A percentile compares a stretch with the other conserved stretches of the same genome.
phyloP scores from a whole-genome alignment of 2,113 vertebrate genomes.

The Hucho hucho region DNA sequence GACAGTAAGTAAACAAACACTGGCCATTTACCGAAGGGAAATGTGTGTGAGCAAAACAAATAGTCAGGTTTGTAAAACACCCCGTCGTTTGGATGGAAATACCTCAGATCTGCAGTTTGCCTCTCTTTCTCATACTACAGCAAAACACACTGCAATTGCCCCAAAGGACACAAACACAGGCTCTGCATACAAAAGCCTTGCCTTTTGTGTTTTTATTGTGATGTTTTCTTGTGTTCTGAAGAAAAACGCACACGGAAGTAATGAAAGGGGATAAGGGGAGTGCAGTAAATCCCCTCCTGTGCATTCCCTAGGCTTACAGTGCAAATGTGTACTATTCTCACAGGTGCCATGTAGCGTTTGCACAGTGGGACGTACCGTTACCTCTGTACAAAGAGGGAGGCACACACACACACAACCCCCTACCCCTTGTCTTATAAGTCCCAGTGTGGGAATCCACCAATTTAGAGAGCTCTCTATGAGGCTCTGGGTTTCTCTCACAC shows the following conservation, averaged over 20 bases:
- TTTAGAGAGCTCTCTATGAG: slow-evolving; percentile 45
- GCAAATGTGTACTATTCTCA: slow-evolving; percentile 74
- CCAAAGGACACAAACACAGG: slow-evolving; percentile 64
- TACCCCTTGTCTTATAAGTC: slow-evolving; percentile 23
- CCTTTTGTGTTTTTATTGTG: slow-evolving; percentile 53
- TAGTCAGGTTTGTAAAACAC: slow-evolving; percentile 53
- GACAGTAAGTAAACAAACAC: slow-evolving; percentile 43
- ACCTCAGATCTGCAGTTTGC: slow-evolving; percentile 29
- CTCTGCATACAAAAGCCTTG: slow-evolving; percentile 31
- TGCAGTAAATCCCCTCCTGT: slow-evolving; percentile 25
- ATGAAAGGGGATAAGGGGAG: slow-evolving; percentile 37
- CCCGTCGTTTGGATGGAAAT: slow-evolving; percentile 56
- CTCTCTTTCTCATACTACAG: slow-evolving; percentile 53
- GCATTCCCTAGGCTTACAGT: slow-evolving; percentile 50
- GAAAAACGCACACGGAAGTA: slow-evolving; percentile 40
- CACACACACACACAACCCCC: slow-evolving; percentile 20
- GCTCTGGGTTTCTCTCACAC: slow-evolving; percentile 34
- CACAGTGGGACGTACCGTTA: slow-evolving; percentile 60
- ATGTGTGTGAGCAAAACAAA: slow-evolving; percentile 53
- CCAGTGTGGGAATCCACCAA: slow-evolving; percentile 53
- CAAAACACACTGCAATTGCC: slow-evolving; percentile 66
- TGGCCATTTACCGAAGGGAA: slow-evolving; percentile 22
- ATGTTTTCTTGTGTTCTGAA: slow-evolving; percentile 58
- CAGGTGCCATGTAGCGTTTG: slow-evolving; percentile 54
- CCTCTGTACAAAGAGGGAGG: slow-evolving; percentile 55